A percentile compares a stretch with the other conserved stretches of the same genome.
phyloP scores from a whole-genome alignment of 2,888 invertebrate species.

The Sepiola atlantica region DNA sequence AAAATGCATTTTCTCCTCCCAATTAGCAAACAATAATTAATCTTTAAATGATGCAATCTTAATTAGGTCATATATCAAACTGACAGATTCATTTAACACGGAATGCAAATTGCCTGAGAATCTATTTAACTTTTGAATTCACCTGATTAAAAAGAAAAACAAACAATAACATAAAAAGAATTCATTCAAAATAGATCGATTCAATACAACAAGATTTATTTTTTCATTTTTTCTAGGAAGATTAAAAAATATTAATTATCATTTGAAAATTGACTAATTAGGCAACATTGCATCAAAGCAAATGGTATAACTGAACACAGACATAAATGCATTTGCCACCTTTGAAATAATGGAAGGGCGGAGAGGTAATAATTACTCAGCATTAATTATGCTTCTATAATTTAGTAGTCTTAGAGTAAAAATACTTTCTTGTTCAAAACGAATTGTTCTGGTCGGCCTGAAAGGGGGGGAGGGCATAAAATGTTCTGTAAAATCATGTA shows the following conservation, averaged over 20 bases:
- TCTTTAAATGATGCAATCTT: background rate
- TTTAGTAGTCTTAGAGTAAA: background rate
- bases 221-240: background rate
- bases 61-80: background rate
- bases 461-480: background rate
- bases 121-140: background rate
- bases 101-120: background rate
- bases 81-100: background rate
- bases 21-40: background rate
- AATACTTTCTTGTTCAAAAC: background rate
- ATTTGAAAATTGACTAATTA: background rate
- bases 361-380: background rate
- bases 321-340: background rate
- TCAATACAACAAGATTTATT: background rate
- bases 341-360: background rate
- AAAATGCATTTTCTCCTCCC: background rate
- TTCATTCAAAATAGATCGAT: background rate
- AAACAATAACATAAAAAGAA: background rate
- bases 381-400: background rate
- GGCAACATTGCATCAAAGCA: background rate
- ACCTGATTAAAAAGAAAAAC: background rate
- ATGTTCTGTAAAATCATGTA: no score
- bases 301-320: background rate
- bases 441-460: background rate
- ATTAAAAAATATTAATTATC: background rate